Percentiles rank a stretch among this genome's conserved stretches.
phyloP scores from a whole-genome alignment of 2,113 vertebrate species.

The Neomonachus schauinslandi region DNA sequence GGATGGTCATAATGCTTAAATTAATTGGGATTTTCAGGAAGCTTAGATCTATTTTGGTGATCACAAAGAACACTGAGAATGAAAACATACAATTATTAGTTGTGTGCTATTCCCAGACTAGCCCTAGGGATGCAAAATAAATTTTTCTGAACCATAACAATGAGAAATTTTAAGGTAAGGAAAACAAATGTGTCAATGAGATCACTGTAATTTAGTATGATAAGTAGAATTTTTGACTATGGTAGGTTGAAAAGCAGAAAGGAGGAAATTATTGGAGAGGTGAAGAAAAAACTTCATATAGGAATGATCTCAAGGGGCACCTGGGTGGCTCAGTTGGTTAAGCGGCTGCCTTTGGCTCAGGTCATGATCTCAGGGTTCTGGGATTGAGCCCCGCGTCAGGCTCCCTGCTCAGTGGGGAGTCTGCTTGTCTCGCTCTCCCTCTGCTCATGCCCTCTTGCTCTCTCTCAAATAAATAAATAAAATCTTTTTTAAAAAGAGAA shows the following conservation, averaged over 20 bases:
- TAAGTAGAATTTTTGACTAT: background rate
- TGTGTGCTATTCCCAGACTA: background rate
- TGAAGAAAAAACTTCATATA: background rate
- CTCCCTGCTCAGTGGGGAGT: background rate
- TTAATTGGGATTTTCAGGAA: background rate
- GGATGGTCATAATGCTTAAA: background rate
- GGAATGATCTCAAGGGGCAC: background rate
- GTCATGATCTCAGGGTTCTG: background rate
- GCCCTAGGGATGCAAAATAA: background rate
- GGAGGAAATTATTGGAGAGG: background rate
- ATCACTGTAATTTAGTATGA: background rate
- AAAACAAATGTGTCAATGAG: background rate
- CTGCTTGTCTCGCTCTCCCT: background rate
- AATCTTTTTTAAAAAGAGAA: background rate
- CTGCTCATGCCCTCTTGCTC: background rate
- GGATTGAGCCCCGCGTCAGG: background rate
- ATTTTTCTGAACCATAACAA: background rate
- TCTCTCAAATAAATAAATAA: background rate
- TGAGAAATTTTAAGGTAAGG: constrained; percentile 4
- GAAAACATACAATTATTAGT: background rate
- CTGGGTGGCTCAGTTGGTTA: background rate
- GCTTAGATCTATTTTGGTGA: background rate
- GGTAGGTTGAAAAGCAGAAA: background rate
- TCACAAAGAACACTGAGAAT: background rate
- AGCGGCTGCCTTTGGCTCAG: background rate